phyloP scores from a whole-genome alignment of 2,113 vertebrate species.

The Hippocampus comes region DNA sequence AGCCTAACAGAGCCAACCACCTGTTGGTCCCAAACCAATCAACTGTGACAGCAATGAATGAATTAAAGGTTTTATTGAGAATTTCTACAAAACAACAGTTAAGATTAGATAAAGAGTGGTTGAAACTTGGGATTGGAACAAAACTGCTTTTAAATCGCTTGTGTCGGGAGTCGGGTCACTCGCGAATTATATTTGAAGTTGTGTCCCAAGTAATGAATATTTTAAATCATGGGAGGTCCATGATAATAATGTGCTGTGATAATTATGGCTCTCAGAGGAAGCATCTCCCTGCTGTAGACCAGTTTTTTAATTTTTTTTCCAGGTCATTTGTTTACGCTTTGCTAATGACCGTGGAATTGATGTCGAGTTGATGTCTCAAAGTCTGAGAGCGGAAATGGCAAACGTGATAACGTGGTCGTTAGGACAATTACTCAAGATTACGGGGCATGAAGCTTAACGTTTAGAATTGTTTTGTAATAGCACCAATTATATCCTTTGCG shows the following conservation, averaged over 20 bases:
- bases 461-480: conserved; percentile 32
- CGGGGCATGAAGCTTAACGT: conserved; percentile 33
- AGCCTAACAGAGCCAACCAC: no score
- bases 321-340: conserved; percentile 33
- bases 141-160: neutral
- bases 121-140: neutral
- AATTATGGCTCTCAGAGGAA: conserved; percentile 17
- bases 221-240: conserved; percentile 30
- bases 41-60: neutral
- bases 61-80: neutral
- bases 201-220: neutral
- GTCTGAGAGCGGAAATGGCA: conserved; percentile 47
- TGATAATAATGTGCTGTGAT: conserved; percentile 24
- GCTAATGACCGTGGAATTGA: conserved; percentile 44
- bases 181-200: neutral
- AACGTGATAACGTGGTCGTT: conserved; percentile 47
- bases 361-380: conserved; percentile 13
- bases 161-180: neutral
- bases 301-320: conserved; percentile 11
- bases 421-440: conserved; percentile 34
- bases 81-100: neutral
- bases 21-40: no score
- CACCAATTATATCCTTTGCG: conserved; percentile 37
- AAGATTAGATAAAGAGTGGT: neutral
- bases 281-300: conserved; percentile 11